These are phyloP conservation scores for Xyliphius kryptos DNA, from an alignment of 2,113 vertebrate genomes.

Conservation along the genomic window DNA sequence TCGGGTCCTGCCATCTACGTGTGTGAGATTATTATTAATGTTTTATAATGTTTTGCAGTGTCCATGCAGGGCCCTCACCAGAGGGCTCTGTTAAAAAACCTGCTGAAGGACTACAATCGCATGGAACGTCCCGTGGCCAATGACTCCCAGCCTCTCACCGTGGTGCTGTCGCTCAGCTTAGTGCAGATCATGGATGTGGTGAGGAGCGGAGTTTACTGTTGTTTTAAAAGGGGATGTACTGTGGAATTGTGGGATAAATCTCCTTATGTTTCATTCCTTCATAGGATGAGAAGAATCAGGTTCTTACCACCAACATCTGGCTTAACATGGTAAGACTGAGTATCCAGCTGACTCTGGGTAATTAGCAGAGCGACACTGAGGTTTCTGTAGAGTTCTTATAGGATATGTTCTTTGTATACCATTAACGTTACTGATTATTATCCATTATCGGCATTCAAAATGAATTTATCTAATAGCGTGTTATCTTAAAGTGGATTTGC, in stretches of 20 bases:
- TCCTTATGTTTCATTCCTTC: constrained; percentile 29
- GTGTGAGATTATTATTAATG: not conserved
- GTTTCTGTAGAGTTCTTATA: too few relatives aligned
- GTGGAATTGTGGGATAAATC: too few relatives aligned
- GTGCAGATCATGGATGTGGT: constrained; percentile 80
- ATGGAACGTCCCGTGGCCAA: constrained; percentile 73
- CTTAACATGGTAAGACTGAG: constrained; percentile 66
- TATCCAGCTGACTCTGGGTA: not conserved
- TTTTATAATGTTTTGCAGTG: constrained; percentile 47
- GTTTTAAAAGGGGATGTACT: too few relatives aligned
- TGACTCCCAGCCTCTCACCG: constrained; percentile 66
- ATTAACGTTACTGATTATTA: too few relatives aligned
- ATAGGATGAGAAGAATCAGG: constrained; percentile 75
- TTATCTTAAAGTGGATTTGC: too few relatives aligned
- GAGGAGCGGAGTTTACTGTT: too few relatives aligned
- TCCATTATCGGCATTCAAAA: too few relatives aligned
- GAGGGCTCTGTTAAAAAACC: constrained; percentile 67
- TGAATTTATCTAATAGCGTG: too few relatives aligned
- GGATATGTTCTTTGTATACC: too few relatives aligned
- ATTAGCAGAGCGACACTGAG: not conserved
- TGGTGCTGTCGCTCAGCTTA: constrained; percentile 64
- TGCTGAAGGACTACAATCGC: constrained; percentile 72
- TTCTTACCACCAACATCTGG: constrained; percentile 73
- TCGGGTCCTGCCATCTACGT: too few relatives aligned
- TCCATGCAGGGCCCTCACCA: constrained; percentile 68